Percentiles rank a stretch among this genome's conserved stretches.
Conservation (phyloP, 2,888 invertebrate species). For the Cephus rjabovi region DNA sequence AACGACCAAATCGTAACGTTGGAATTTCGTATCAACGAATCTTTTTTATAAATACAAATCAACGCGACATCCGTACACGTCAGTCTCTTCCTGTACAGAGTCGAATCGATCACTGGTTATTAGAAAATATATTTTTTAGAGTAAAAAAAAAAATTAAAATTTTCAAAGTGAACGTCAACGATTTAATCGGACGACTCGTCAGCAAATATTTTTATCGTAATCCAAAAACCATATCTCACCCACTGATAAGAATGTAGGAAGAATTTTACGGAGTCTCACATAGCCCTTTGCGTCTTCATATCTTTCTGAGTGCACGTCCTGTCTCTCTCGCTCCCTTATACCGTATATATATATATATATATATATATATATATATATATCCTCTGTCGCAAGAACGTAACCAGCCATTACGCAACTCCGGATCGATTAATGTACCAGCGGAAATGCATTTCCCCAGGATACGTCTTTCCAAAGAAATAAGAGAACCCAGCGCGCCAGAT, state of each 20-base stretch:
- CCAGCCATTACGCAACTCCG: not conserved
- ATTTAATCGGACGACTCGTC: no score
- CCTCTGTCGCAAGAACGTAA: not conserved
- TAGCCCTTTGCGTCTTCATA: not conserved
- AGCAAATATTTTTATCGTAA: no score
- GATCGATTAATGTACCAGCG: not conserved
- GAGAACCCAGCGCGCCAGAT: not conserved
- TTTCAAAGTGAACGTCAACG: no score
- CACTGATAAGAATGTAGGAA: not conserved
- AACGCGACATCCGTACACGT: not conserved
- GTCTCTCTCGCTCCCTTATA: not conserved
- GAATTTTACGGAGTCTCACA: not conserved
- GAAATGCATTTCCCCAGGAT: slow-evolving; percentile 17
- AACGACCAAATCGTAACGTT: not conserved
- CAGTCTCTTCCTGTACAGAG: not conserved
- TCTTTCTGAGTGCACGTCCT: not conserved
- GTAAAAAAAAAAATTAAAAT: no score
- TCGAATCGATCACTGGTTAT: no score
- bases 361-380: no score
- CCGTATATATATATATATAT: no score
- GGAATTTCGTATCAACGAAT: not conserved
- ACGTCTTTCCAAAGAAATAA: not conserved
- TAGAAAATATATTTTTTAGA: no score
- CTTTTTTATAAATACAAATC: not conserved
- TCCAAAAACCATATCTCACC: not conserved